Conservation (phyloP, 1,140 invertebrate species). For the Musca vetustissima region DNA sequence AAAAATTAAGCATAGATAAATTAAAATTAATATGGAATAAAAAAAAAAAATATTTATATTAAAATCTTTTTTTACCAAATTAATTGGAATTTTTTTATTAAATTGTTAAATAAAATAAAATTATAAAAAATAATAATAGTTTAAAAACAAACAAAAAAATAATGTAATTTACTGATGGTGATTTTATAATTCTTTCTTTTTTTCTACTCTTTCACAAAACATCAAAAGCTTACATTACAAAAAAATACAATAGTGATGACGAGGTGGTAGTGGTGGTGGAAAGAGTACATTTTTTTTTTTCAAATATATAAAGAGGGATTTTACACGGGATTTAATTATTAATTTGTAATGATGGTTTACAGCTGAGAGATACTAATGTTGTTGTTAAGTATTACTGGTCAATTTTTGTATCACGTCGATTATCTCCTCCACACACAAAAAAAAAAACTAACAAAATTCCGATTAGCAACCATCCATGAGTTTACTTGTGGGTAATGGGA, state of each 20-base stretch:
- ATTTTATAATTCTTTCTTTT: not conserved
- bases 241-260: too few species aligned
- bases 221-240: too few species aligned
- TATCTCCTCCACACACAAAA: too few species aligned
- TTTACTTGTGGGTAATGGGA: slow-evolving; percentile 75
- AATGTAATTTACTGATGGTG: not conserved
- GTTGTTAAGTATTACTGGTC: not conserved
- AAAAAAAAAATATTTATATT: slow-evolving; percentile 15
- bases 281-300: too few species aligned
- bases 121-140: not conserved
- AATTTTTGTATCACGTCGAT: not conserved
- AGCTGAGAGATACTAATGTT: not conserved
- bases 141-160: not conserved
- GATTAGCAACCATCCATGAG: not conserved
- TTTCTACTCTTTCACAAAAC: not conserved
- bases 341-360: not conserved
- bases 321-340: too few species aligned
- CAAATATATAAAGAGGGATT: too few species aligned
- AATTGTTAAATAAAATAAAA: not conserved
- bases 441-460: not conserved
- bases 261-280: too few species aligned
- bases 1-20: not conserved
- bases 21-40: not conserved
- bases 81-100: slow-evolving; percentile 8
- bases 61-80: slow-evolving; percentile 17